These are phyloP conservation scores for Himalopsyche phryganea DNA, from an alignment of 1,140 invertebrate genomes.

Conservation along the genomic window DNA sequence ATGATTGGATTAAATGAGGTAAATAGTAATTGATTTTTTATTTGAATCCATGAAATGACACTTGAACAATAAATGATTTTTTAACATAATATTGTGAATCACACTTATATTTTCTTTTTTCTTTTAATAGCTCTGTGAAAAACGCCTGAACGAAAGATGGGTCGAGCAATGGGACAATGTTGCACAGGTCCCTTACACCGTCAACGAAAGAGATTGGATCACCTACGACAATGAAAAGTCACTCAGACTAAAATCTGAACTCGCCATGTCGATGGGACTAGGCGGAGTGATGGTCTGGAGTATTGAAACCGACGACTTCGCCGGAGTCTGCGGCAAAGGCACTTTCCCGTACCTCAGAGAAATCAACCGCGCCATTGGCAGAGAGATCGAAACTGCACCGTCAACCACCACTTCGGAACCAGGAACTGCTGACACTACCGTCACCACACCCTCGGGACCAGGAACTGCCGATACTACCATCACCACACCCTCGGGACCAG, in stretches of 20 bases:
- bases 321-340: conserved; percentile 51
- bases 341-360: conserved; percentile 47
- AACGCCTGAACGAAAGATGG: conserved; percentile 39
- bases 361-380: conserved; percentile 38
- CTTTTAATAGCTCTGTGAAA: conserved; percentile 42
- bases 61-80: no score
- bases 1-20: conserved; percentile 76
- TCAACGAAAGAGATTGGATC: conserved; percentile 65
- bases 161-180: conserved; percentile 42
- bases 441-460: no score
- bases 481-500: no score
- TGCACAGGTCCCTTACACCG: conserved; percentile 62
- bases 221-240: conserved; percentile 67
- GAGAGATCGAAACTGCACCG: neutral
- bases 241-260: conserved; percentile 54
- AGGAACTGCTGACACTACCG: no score
- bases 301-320: conserved; percentile 74
- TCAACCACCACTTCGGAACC: no score
- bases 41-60: no score
- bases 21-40: no score
- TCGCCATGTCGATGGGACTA: conserved; percentile 50
- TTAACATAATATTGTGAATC: no score
- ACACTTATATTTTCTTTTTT: no score
- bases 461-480: no score
- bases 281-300: no score